Evolutionary conservation across 2,113 vertebrate species (phyloP).

Genomic region (Mixornis gularis): DNA sequence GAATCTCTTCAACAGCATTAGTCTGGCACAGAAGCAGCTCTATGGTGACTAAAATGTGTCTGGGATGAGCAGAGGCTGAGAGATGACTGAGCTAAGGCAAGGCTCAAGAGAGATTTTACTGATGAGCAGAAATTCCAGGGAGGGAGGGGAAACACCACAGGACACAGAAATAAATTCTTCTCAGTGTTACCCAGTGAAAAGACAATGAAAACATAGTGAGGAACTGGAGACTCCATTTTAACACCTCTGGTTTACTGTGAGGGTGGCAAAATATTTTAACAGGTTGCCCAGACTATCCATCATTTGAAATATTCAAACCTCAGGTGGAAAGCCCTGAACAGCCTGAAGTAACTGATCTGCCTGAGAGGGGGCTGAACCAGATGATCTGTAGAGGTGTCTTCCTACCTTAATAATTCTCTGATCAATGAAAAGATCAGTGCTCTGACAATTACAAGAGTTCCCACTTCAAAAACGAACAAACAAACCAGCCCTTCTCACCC

Average conservation of each 20-base stretch:
- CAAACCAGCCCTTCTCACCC: background rate
- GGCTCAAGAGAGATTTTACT: background rate
- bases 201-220: background rate
- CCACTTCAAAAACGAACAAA: background rate
- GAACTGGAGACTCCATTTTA: background rate
- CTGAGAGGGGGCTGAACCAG: background rate
- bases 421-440: background rate
- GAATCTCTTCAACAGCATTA: background rate
- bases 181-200: background rate
- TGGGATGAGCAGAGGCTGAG: background rate
- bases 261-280: background rate
- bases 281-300: background rate
- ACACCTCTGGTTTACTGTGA: background rate
- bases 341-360: background rate
- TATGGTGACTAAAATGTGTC: accelerated
- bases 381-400: background rate
- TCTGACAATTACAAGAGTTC: background rate
- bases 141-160: too few relatives aligned
- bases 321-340: background rate
- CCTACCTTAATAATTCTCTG: background rate
- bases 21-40: background rate
- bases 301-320: background rate
- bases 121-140: background rate
- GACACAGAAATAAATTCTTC: background rate
- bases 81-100: background rate